Evolutionary conservation across 2,888 invertebrate genomes (phyloP).

Genomic region (Agriopis aurantiaria): DNA sequence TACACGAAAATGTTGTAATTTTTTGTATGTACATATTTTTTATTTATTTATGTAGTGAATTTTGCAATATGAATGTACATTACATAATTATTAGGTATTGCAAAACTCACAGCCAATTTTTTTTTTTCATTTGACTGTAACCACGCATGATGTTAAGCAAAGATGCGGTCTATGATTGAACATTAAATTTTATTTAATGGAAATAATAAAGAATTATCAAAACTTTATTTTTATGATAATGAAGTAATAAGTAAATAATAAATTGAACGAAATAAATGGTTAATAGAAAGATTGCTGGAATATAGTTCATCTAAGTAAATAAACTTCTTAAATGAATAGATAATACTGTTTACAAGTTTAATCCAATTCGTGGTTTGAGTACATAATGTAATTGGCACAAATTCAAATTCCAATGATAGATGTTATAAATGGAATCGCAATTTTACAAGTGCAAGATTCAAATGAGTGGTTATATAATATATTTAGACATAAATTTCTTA

Average conservation of each 20-base stretch:
- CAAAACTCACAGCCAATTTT: too few species aligned
- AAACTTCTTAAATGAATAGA: conserved; percentile 9
- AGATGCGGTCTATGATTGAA: too few species aligned
- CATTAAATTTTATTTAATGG: neutral
- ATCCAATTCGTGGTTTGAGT: neutral
- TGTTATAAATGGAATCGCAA: neutral
- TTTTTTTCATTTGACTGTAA: too few species aligned
- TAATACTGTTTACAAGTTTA: neutral
- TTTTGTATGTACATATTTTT: neutral
- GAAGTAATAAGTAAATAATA: neutral
- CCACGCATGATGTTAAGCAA: too few species aligned
- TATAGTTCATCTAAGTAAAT: too few species aligned
- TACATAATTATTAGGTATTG: too few species aligned
- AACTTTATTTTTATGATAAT: neutral
- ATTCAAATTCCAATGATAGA: conserved; percentile 12
- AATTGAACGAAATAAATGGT: too few species aligned
- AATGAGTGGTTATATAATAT: too few species aligned
- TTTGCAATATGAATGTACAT: too few species aligned
- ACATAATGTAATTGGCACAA: conserved; percentile 15
- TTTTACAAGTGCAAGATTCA: too few species aligned
- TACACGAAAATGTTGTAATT: neutral
- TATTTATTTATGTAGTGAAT: neutral
- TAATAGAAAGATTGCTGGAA: too few species aligned
- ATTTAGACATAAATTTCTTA: too few species aligned
- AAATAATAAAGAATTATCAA: neutral